A percentile compares a stretch with the other conserved stretches of the same genome.
phyloP scores from a whole-genome alignment of 2,113 vertebrate species.

The Labeo catla region DNA sequence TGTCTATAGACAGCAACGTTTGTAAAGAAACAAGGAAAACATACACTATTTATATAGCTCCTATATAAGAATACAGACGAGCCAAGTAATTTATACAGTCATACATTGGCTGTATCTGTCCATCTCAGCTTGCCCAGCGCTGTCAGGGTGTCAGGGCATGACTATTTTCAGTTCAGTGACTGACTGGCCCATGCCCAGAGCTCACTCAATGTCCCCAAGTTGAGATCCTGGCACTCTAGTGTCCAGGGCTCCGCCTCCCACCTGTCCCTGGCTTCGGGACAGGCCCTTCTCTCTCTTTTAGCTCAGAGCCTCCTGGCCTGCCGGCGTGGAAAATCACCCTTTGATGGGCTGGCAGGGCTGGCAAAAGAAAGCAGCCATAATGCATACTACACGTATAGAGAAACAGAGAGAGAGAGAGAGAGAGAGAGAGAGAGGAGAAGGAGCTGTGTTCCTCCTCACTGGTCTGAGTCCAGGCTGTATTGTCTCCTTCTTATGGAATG shows the following conservation, averaged over 20 bases:
- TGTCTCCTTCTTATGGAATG: constrained; percentile 32
- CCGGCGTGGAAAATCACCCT: constrained; percentile 79
- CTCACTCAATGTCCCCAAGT: constrained; percentile 52
- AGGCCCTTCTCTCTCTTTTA: constrained; percentile 50
- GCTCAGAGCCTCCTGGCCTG: constrained; percentile 71
- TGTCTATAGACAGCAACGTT: neutral
- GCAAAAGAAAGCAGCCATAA: constrained; percentile 47
- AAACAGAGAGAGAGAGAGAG: neutral
- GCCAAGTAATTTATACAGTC: neutral
- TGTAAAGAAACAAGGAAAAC: neutral
- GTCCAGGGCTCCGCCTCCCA: constrained; percentile 65
- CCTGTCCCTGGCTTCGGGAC: constrained; percentile 74
- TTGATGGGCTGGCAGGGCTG: constrained; percentile 77
- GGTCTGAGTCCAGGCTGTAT: constrained; percentile 30
- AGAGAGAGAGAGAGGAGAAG: neutral
- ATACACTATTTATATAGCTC: neutral
- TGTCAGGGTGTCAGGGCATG: constrained; percentile 62
- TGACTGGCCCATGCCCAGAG: constrained; percentile 70
- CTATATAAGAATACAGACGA: neutral
- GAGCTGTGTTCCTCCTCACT: neutral
- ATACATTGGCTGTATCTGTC: constrained; percentile 41
- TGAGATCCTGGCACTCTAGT: constrained; percentile 71
- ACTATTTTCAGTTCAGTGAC: constrained; percentile 75
- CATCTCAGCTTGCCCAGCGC: constrained; percentile 16
- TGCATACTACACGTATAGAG: constrained; percentile 42